Evolutionary conservation across 1,140 invertebrate species (phyloP).

Genomic region (Eubasilissa regina): DNA sequence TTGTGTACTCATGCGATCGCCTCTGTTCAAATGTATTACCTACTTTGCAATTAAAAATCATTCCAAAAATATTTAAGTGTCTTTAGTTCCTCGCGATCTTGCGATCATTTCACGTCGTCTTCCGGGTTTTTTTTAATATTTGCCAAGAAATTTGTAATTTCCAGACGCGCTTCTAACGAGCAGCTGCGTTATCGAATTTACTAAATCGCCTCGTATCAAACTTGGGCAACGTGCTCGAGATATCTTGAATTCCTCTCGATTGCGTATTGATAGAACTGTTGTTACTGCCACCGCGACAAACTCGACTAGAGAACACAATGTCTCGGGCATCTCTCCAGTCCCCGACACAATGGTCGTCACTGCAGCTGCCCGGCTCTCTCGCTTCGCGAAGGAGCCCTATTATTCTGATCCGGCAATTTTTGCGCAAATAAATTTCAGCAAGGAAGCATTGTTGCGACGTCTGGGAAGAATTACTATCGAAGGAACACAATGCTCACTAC

Average conservation of each 20-base stretch:
- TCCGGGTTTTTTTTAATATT: too few relatives aligned
- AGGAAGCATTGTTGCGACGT: constrained; percentile 28
- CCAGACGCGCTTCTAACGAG: constrained; percentile 1
- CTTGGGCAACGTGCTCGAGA: neutral
- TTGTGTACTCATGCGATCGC: constrained; percentile 1
- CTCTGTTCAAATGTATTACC: neutral
- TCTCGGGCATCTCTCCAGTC: constrained; percentile 19
- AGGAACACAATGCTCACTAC: neutral
- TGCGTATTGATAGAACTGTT: neutral
- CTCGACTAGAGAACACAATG: constrained; percentile 3
- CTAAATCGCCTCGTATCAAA: neutral
- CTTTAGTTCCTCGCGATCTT: too few relatives aligned
- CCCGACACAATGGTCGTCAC: neutral
- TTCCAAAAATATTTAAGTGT: too few relatives aligned
- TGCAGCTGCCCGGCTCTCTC: constrained; percentile 13
- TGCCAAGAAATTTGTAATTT: neutral
- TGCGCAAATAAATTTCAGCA: constrained; percentile 39
- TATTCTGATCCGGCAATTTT: constrained; percentile 33
- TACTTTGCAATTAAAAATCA: too few relatives aligned
- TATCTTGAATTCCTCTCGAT: neutral
- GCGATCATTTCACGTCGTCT: too few relatives aligned
- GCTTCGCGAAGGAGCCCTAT: constrained; percentile 21
- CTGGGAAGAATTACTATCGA: constrained; percentile 32
- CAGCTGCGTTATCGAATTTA: neutral
- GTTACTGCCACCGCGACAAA: constrained; percentile 3